Base-by-base conservation (phyloP, 2,888 invertebrate genomes). In the Hemaris fuciformis region DNA sequence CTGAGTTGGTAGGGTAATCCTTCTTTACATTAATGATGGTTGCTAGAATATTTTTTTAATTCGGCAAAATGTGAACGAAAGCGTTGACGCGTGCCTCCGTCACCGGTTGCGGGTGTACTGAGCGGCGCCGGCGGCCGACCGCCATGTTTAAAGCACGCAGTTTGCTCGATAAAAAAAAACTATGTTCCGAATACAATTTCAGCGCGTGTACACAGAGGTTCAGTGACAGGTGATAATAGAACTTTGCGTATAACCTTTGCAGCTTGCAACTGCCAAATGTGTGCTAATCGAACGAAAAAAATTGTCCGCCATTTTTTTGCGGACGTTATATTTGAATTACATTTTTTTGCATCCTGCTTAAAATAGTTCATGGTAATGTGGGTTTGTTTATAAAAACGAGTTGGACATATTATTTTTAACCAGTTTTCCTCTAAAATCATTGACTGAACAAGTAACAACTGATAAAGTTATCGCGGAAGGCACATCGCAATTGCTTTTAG, bases 71-170 rank as follows among this genome's bases (percentile, higher is more conserved):
- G 65, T 73, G 68, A 67, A 72, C 62, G 69, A 70, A 74, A 71
- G 73, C 66, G 70, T 72, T 66, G 76, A 82, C 89, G 87, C 86
- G 89, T 84, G 86, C 76, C 75, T 69, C 76, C 81, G 78, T 68
- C 84, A 78, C 76, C 80, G 87, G 87, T 84, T 85, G 85, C 79
- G 83, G 76, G 82, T 80, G 77, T 72, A 90, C 90, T 91, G 88
- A 87, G 60, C 73, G 79, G 68, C 73, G 79, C 77, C 83, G 77
- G 73, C 81, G 74, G 73, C 66, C 70, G 77, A 66, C 81, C 71
- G 85, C 87, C 89, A 87, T 89, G 88, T 89, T 89, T 85, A 88
- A 87, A 85, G 86, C 89, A 84, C 84, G 81, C 75, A 74, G 80
- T 83, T 75, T 79, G 78, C 70, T 74, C 77, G 82, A 83, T 83